These are phyloP conservation scores for Desoria tigrina DNA, from an alignment of 2,888 invertebrate species.

Conservation along the genomic window DNA sequence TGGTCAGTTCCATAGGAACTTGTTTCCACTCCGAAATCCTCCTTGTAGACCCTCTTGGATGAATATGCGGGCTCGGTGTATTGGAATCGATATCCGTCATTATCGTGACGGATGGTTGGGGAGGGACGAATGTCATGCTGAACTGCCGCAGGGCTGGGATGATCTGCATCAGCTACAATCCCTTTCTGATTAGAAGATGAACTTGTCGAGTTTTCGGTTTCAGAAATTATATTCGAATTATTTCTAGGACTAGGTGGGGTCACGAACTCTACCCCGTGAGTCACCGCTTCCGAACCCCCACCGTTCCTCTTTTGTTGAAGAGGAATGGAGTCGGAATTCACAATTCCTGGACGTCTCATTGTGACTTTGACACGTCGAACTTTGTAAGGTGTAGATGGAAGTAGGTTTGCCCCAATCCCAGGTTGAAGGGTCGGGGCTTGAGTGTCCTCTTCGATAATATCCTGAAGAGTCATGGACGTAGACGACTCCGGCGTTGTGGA, in stretches of 20 bases:
- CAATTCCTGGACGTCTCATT: slow-evolving; percentile 5
- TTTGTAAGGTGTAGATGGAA: slow-evolving; percentile 37
- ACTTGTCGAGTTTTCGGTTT: neutral
- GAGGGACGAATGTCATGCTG: slow-evolving; percentile 24
- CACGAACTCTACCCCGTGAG: neutral
- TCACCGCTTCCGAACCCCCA: neutral
- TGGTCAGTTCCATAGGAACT: slow-evolving; percentile 25
- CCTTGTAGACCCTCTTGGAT: slow-evolving; percentile 36
- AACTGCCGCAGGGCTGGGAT: neutral
- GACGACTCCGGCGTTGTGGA: slow-evolving; percentile 17
- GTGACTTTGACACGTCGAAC: slow-evolving; percentile 37
- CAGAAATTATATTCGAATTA: neutral
- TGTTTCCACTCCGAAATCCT: slow-evolving; percentile 40
- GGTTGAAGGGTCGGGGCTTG: slow-evolving; percentile 1
- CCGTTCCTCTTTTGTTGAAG: too few relatives aligned
- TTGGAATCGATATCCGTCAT: slow-evolving; percentile 22
- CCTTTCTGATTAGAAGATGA: neutral
- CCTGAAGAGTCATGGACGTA: neutral
- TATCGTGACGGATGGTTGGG: neutral
- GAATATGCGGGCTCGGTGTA: slow-evolving; percentile 29
- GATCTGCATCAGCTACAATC: neutral
- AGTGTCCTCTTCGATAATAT: slow-evolving; percentile 17
- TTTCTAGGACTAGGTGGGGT: neutral
- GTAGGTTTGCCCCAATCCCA: slow-evolving; percentile 18
- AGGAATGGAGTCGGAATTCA: neutral